Evolutionary conservation across 2,113 vertebrate genomes (phyloP).

Genomic region (Phasianus colchicus): DNA sequence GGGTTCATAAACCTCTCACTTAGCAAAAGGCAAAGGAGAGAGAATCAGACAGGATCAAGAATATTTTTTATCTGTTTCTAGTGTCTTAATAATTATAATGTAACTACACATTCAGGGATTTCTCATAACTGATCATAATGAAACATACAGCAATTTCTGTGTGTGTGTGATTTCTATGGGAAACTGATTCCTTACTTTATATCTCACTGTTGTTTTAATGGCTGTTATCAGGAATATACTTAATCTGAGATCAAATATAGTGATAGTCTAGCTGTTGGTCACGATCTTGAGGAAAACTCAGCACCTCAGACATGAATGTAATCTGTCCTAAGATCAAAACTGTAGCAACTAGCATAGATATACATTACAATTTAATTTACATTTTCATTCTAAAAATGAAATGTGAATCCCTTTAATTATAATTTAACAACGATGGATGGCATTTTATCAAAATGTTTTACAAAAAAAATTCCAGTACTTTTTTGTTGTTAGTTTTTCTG

Average conservation of each 20-base stretch:
- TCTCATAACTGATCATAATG: neutral
- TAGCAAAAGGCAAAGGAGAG: accelerated
- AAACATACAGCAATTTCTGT: neutral
- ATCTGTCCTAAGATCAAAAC: neutral
- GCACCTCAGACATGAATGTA: neutral
- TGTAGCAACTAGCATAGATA: neutral
- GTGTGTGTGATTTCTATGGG: neutral
- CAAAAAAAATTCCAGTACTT: neutral
- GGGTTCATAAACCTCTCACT: accelerated
- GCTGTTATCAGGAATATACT: neutral
- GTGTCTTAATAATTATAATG: neutral
- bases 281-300: neutral
- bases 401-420: neutral
- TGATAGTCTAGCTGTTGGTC: neutral
- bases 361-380: neutral
- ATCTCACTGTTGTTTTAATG: neutral
- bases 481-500: neutral
- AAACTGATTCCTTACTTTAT: neutral
- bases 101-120: neutral
- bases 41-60: neutral
- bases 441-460: neutral
- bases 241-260: neutral
- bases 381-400: neutral
- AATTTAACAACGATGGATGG: neutral
- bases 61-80: neutral